These are phyloP conservation scores for Erebia ligea DNA, from an alignment of 2,888 invertebrate genomes.

Conservation along the genomic window DNA sequence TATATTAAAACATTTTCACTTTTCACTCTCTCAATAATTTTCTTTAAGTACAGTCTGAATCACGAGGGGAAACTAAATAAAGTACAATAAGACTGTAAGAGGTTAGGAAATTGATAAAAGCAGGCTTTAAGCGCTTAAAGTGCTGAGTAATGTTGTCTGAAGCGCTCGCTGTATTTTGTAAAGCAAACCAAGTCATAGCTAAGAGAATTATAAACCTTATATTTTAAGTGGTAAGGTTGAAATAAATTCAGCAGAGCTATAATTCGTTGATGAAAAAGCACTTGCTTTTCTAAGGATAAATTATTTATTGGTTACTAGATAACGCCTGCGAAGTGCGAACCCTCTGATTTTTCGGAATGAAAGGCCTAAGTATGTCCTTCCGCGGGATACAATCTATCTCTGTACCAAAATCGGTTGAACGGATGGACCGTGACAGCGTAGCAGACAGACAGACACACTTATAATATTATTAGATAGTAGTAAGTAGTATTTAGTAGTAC, in stretches of 20 bases:
- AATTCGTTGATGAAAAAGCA: background rate
- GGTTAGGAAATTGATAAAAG: conserved; percentile 22
- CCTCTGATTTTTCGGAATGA: no score
- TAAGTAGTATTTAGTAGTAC: no score
- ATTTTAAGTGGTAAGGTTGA: background rate
- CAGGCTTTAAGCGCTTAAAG: conserved; percentile 16
- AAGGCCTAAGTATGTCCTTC: no score
- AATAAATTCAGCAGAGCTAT: background rate
- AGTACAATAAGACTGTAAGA: conserved; percentile 15
- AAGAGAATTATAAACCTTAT: background rate
- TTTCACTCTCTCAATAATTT: background rate
- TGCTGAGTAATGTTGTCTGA: conserved; percentile 24
- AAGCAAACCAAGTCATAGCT: background rate
- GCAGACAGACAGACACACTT: no score
- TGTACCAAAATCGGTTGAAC: no score
- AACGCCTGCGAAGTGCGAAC: background rate
- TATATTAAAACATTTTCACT: no score
- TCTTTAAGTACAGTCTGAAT: conserved; percentile 4
- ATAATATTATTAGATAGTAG: no score
- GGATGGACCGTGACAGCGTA: no score
- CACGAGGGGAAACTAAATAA: conserved; percentile 5
- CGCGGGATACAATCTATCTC: no score
- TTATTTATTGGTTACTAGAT: background rate
- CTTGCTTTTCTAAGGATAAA: background rate
- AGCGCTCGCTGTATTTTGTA: conserved; percentile 15